A percentile compares a stretch with the other conserved stretches of the same genome.
Conservation (phyloP, 2,797 vertebrate genomes). For the Sebastes itinus region DNA sequence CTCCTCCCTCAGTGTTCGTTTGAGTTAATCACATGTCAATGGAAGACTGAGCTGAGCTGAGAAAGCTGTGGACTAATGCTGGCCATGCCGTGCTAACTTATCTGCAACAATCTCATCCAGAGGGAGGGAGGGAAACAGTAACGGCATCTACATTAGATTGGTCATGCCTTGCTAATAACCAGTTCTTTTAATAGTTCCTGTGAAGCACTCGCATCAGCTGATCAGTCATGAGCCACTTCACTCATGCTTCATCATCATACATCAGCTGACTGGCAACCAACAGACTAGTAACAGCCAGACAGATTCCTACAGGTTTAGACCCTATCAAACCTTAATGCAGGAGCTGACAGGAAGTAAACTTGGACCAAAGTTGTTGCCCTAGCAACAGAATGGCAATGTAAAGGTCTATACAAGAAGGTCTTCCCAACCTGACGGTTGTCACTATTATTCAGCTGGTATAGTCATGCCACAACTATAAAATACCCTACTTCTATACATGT, state of each 20-base stretch:
- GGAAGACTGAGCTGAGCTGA: not conserved
- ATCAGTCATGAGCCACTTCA: slow-evolving; percentile 12
- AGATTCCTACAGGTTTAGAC: not conserved
- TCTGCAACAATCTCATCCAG: not conserved
- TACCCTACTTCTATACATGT: not conserved
- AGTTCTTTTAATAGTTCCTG: not conserved
- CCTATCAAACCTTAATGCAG: not conserved
- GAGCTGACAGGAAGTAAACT: too few species aligned
- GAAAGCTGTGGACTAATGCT: slow-evolving; percentile 4
- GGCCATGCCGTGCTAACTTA: not conserved
- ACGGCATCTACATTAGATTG: not conserved
- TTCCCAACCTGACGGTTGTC: not conserved
- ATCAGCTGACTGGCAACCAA: not conserved
- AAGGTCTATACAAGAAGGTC: too few species aligned
- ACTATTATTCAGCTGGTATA: not conserved
- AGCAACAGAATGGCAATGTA: too few species aligned
- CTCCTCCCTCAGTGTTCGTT: slow-evolving; percentile 3
- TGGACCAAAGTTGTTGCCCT: too few species aligned
- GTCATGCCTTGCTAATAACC: not conserved
- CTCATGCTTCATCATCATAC: not conserved
- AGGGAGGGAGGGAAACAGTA: not conserved
- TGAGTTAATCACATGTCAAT: slow-evolving; percentile 33
- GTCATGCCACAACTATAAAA: not conserved
- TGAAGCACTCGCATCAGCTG: not conserved
- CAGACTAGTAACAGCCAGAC: not conserved